A percentile compares a stretch with the other conserved stretches of the same genome.
Conservation (phyloP, 2,797 vertebrate species). For the Acanthurus tractus region DNA sequence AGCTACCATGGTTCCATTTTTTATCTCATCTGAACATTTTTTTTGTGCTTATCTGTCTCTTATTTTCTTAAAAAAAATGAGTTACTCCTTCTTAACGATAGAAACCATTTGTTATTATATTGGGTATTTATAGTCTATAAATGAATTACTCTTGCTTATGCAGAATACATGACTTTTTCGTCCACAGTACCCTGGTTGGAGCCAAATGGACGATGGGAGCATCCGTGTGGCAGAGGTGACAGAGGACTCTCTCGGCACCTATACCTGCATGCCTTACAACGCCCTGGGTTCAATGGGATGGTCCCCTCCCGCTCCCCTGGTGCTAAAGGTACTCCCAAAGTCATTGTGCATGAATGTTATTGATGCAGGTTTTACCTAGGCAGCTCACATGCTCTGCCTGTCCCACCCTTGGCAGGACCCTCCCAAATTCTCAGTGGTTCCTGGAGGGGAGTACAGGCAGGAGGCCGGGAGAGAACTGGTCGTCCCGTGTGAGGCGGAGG, state of each 20-base stretch:
- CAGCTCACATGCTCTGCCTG: background rate
- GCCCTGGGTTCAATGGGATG: constrained; percentile 98
- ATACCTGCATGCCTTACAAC: constrained; percentile 99
- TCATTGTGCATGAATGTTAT: background rate
- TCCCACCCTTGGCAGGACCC: constrained; percentile 88
- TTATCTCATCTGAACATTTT: background rate
- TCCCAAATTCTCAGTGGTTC: constrained; percentile 99
- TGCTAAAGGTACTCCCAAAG: constrained; percentile 92
- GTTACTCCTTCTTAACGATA: background rate
- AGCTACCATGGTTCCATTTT: background rate
- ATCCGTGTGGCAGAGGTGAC: constrained; percentile 98
- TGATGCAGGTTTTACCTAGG: background rate
- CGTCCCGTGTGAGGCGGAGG: constrained; percentile 97
- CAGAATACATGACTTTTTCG: background rate
- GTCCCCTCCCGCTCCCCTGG: constrained; percentile 96
- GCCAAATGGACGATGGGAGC: constrained; percentile 95
- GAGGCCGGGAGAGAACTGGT: constrained; percentile 97
- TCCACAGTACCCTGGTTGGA: constrained; percentile 95
- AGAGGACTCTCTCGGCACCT: constrained; percentile 98
- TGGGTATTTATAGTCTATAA: background rate
- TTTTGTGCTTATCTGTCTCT: background rate
- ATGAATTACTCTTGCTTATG: background rate
- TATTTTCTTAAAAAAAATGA: background rate
- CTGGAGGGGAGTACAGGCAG: constrained; percentile 99
- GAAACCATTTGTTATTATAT: background rate